Base-by-base conservation (phyloP, 2,113 vertebrate genomes). In the Baryphthengus martii region DNA sequence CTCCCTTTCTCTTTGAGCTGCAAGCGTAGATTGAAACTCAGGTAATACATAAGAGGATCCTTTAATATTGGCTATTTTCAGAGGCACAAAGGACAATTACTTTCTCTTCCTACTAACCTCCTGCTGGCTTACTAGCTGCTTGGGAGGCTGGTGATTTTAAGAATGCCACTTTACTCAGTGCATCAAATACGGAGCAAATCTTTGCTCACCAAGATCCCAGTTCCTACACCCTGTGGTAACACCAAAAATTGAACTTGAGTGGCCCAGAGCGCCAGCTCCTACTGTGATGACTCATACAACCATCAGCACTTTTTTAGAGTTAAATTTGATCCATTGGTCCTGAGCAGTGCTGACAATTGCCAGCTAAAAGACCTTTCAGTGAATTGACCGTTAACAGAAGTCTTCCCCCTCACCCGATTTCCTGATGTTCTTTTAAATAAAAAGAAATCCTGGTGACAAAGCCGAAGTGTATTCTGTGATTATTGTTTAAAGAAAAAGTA, bases 351-450 rank as follows among this genome's bases (percentile, higher is more conserved):
- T 98, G 96, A 89, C 97, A 97, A 97, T 98, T 97, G 97, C 97
- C 93, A 79, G 96, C 96, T 98, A 97, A 98, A 98, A 98, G 98
- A 96, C 93, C 88, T 96, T 97, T 98, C 96, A 97, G 95, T 93
- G 95, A 97, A 94, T 95, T 97, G 97, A 98, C 94, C 89, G 97
- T 97, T 97, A 97, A 96, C 97, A 96, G 95, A 97, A 97, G 66
- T 95, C 80, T 96, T 89, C 92, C 75, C 83, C 4, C 8, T 23
- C 35, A 3, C 31, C 25, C 95, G 89, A 88, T 89, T 97, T 96
- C 89, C 96, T 91, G 82, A 97, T 97, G 91, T 97, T 97, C 96
- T 97, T 97, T 97, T 95, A 97, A 98, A 98, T 97, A 96, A 97
- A 98, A 94, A 96, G 96, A 96, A 97, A 97, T 96, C 72, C 83